Evolutionary conservation across 53 echinoderm and acorn worm species (phyloP).

Genomic region (Paracentrotus lividus): DNA sequence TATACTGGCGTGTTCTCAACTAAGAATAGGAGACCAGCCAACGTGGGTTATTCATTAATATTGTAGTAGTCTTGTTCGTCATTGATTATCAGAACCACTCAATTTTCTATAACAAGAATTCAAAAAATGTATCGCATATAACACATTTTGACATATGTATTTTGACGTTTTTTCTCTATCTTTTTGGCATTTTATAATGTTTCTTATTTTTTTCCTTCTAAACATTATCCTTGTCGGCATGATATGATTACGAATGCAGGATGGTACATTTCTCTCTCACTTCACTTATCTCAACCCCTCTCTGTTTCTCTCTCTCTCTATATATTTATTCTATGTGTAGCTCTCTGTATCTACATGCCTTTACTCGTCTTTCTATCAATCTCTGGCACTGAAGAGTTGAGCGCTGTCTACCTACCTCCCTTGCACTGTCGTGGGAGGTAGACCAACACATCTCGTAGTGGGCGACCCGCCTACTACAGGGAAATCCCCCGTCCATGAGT

Average conservation of each 20-base stretch:
- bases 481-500: constrained; percentile 4
- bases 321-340: no score
- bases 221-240: no score
- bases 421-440: neutral
- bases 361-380: neutral
- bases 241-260: no score
- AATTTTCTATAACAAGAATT: no score
- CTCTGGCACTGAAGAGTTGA: neutral
- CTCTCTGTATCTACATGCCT: no score
- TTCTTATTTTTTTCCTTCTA: no score
- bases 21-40: neutral
- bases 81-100: no score
- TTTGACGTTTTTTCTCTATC: neutral
- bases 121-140: neutral
- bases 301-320: no score
- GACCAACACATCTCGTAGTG: neutral
- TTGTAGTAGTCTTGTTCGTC: constrained; percentile 34
- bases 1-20: constrained; percentile 12
- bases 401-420: neutral
- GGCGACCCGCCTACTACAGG: constrained; percentile 35
- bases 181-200: neutral
- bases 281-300: neutral
- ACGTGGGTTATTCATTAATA: neutral
- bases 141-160: neutral
- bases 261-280: neutral